These are phyloP conservation scores for Muscicapa adusta DNA, from an alignment of 2,113 vertebrate genomes.

Conservation along the genomic window DNA sequence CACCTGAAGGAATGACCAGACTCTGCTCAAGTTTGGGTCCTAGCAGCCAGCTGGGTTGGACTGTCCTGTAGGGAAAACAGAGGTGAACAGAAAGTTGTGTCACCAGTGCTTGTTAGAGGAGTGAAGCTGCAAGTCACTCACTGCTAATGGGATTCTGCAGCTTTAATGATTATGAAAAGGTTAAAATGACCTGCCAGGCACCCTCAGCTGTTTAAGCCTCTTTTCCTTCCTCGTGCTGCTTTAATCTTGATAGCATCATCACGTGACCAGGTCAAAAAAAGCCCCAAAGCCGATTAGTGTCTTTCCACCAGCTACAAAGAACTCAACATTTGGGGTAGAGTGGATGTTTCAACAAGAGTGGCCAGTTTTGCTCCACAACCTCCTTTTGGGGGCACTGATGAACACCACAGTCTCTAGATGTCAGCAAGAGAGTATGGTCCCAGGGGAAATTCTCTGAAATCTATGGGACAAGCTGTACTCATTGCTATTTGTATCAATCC, in stretches of 20 bases:
- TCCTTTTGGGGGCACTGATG: background rate
- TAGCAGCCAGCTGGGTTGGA: background rate
- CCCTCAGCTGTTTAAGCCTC: conserved; percentile 77
- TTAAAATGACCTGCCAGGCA: conserved; percentile 71
- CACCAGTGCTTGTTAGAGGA: rapidly evolving
- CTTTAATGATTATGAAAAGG: conserved; percentile 69
- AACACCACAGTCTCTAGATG: background rate
- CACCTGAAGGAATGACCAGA: rapidly evolving
- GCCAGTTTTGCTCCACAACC: background rate
- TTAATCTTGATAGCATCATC: conserved; percentile 80
- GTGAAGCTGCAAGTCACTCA: background rate
- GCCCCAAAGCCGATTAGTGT: conserved; percentile 81
- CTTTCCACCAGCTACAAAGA: background rate
- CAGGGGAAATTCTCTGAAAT: background rate
- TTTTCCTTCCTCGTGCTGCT: conserved; percentile 81
- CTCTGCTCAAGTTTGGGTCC: background rate
- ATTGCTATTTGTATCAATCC: background rate
- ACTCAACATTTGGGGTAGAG: background rate
- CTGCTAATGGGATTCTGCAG: conserved; percentile 60
- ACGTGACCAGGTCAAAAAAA: conserved; percentile 72
- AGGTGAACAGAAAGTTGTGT: background rate
- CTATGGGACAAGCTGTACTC: background rate
- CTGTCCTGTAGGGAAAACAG: rapidly evolving
- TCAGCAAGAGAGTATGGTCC: background rate
- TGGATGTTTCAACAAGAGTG: background rate